Evolutionary conservation across 2,113 vertebrate species (phyloP), one percentile per base, ranked within the genome.

Genomic region (Stigmatopora nigra): DNA sequence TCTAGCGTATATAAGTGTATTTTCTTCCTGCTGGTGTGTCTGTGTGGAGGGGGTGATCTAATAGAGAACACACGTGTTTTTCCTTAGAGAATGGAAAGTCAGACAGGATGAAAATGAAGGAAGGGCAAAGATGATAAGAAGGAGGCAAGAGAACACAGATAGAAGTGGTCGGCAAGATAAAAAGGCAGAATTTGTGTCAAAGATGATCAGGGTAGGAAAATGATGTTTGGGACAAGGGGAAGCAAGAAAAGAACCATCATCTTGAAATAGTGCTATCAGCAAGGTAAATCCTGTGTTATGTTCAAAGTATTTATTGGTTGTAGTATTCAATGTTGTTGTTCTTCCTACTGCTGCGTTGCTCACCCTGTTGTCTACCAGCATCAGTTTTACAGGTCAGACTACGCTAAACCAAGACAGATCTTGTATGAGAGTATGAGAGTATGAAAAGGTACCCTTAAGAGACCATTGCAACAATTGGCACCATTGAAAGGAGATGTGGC

Each of bases 51-150:
- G 15, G 3, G 51, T 10, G 65, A 64, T 64, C 35, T 77, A 78
- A 73, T 69, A 61, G 64, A 71, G 59, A 75, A 65, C 66, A 77
- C 76, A 78, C 79, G 70, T 76, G 68, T 78, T 78, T 31, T 53
- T 75, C 75, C 77, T 75, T 52, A 63, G 77, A 78, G 65, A 75
- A 64, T 53, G 70, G 51, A 72, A 76, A 77, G 73, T 73, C 78
- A 79, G 82, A 82, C 79, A 80, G 35, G 11, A 72, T 2, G 67
- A 67, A 73, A 75, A 75, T 68, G 73, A 67, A 53, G 45, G 36
- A 61, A 48, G 56, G 59, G 35, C 20, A 36, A 67, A 52, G 47
- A 70, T 38, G 69, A 52, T 65, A n/a, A 55, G 64, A 41, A 0
- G 25, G 25, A 67, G 48, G 6, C 17, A 72, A 59, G 2, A 6